Base-by-base conservation (phyloP, 1,140 invertebrate species). In the Drosophila ohnishii region DNA sequence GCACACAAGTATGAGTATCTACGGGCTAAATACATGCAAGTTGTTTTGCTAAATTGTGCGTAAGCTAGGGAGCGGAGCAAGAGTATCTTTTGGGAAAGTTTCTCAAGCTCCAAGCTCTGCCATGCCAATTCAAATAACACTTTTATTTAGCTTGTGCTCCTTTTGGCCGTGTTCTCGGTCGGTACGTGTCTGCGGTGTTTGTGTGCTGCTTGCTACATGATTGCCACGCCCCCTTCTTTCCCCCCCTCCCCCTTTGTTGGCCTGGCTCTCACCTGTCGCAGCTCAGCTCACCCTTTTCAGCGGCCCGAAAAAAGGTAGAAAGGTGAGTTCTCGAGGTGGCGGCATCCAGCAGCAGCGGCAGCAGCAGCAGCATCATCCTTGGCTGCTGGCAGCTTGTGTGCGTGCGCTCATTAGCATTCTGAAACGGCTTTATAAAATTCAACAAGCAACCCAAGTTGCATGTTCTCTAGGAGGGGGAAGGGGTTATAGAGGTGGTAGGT, bases 31-130 rank as follows among this genome's bases (percentile, higher is more conserved):
- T 79, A 76, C 83, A 87, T 86, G 75, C 79, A 87, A 82, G 71
- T 86, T 86, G 82, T 83, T 87, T 83, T 87, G 83, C 84, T 87
- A 87, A 87, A 87, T 87, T 88, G 83, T 87, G 83, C 83, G 83
- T 87, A 87, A 87, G 83, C 83, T 85, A 58, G 19, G 40, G 19
- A 40, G 48, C 53, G 22, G 5, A 32, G 48, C 28, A 39, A 61
- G 40, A 65, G 73, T 57, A 62, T 72, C 67, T 71, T 71, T 56
- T 34, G 71, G 48, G 32, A 87, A 86, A 87, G 42, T 86, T 86
- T 87, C 83, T 81, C 83, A 73, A 86, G 82, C 82, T 87, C 82
- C 82, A 86, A 86, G 82, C 82, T 87, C 82, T 87, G 82, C 75
- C 67, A 82, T 75, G 71, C 75, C 82, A 86, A 86, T 86, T 87